These are phyloP conservation scores for Gymnopithys bicolor DNA, from an alignment of 2,797 vertebrate species.

Conservation along the genomic window DNA sequence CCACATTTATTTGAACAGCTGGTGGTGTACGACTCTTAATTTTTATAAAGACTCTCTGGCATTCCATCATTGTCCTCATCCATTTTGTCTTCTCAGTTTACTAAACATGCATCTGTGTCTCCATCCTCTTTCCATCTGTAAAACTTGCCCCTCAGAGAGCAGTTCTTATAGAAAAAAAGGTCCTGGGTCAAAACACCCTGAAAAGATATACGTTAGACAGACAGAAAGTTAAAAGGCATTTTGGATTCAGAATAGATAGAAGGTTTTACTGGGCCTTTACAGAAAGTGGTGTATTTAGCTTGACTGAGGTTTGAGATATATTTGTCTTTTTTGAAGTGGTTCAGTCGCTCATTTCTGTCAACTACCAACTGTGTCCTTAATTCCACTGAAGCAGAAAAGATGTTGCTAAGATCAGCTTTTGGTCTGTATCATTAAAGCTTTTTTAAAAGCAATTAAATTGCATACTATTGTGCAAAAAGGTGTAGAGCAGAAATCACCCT, in stretches of 20 bases:
- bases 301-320: conserved; percentile 16
- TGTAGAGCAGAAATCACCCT: conserved; percentile 45
- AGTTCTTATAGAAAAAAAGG: not conserved
- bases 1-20: conserved; percentile 35
- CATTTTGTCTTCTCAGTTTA: not conserved
- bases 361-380: conserved; percentile 57
- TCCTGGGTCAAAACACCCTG: not conserved
- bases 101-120: not conserved
- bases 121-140: not conserved
- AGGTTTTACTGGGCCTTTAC: not conserved
- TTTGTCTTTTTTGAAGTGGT: conserved; percentile 55
- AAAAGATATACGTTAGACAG: not conserved
- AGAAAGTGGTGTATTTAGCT: not conserved
- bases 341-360: conserved; percentile 22
- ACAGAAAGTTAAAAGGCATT: not conserved
- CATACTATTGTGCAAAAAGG: conserved; percentile 54
- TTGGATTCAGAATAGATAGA: not conserved
- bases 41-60: not conserved
- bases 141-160: not conserved
- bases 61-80: not conserved
- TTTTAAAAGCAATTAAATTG: conserved; percentile 68
- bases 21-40: not conserved
- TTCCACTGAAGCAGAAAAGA: conserved; percentile 45
- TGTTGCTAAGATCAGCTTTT: conserved; percentile 58
- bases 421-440: conserved; percentile 50